Evolutionary conservation across 2,113 vertebrate species (phyloP), one percentile per base, ranked within the genome.

Genomic region (Toxostoma redivivum): DNA sequence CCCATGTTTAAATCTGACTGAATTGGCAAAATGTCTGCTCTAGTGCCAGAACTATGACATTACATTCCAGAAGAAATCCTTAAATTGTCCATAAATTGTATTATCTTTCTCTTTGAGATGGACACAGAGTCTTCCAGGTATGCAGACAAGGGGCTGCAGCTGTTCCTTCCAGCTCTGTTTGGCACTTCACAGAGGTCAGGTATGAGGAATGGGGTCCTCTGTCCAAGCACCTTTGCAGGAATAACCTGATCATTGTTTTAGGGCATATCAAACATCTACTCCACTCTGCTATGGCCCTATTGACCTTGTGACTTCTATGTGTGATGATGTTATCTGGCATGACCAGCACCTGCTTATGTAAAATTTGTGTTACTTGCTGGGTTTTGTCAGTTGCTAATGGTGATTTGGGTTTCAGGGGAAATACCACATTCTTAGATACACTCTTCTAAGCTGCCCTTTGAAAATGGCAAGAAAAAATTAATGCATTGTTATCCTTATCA

Each of bases 131-230:
- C 16, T 88, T 82, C 73, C 86, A 82, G 73, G 88, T 94, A 17
- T 86, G 79, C 90, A 92, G 61, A 7, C 54, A 31, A 25, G 94
- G 95, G 88, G 92, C 95, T 71, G 33, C 54, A 38, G 97, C 94
- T 44, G 78, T 85, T 80, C 71, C 92, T 48, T 74, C 79, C 12
- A 77, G 77, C 38, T 72, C 67, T 38, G 84, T 96, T 24, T 94
- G 97, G 92, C 87, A 85, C 73, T 92, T 94, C 92, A 92, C 90
- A 6, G 95, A 91, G 64, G 69, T 82, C 91, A 91, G 84, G 82
- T 95, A 14, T 44, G 93, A 82, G 58, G 21, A 35, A 2, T 9
- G 15, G 12, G 12, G 17, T 87, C 48, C 81, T 89, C 2, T 30
- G 40, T 16, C 51, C 9, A 2, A 53, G 35, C 30, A 21, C 20